Conservation (phyloP, 2,797 vertebrate genomes). For the Morelia viridis region DNA sequence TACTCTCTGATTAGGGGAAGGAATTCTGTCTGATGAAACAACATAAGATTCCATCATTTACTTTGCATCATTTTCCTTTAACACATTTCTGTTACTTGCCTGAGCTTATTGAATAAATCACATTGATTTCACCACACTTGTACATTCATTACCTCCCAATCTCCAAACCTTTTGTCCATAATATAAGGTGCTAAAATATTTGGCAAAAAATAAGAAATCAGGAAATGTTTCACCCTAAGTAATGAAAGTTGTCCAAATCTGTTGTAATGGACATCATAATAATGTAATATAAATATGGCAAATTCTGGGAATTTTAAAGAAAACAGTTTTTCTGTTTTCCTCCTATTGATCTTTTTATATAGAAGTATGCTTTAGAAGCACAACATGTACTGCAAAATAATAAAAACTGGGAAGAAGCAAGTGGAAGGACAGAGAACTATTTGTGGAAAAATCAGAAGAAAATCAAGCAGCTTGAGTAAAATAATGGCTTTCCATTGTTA, state of each 20-base stretch:
- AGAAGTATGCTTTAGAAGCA: background rate
- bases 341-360: background rate
- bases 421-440: background rate
- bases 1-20: background rate
- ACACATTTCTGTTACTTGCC: background rate
- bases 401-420: background rate
- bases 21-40: too few species aligned
- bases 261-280: background rate
- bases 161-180: background rate
- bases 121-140: background rate
- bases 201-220: background rate
- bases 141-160: background rate
- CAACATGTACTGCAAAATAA: background rate
- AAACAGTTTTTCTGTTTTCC: background rate
- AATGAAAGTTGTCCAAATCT: background rate
- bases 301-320: background rate
- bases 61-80: background rate
- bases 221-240: background rate
- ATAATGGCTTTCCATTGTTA: background rate
- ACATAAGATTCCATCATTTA: background rate
- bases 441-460: rapidly evolving
- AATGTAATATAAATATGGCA: background rate
- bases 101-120: background rate
- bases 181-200: background rate
- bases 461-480: background rate